A percentile compares a stretch with the other conserved stretches of the same genome.
These are phyloP conservation scores for Prenolepis imparis DNA, from an alignment of 2,888 invertebrate species.

Conservation along the genomic window DNA sequence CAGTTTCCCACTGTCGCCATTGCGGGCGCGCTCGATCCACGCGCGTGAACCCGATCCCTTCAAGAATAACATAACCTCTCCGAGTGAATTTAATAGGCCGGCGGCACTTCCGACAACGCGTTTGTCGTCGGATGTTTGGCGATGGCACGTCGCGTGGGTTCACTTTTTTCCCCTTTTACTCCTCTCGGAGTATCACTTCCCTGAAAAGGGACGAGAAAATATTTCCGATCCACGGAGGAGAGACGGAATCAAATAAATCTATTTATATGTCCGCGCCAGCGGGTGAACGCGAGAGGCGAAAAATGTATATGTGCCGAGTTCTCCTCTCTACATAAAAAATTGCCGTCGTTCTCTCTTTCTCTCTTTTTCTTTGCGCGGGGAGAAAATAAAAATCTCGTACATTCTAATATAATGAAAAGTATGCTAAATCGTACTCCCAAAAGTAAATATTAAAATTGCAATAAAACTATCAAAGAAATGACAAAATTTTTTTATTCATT, in stretches of 20 bases:
- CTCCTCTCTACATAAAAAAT: background rate
- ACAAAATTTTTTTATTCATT: too few relatives aligned
- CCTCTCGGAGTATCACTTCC: background rate
- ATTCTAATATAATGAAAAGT: too few relatives aligned
- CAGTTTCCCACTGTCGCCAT: conserved; percentile 44
- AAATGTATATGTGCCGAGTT: background rate
- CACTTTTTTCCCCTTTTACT: background rate
- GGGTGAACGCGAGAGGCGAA: background rate
- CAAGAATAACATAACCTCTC: conserved; percentile 32
- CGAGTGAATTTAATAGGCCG: conserved; percentile 15
- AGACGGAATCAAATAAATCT: conserved; percentile 39
- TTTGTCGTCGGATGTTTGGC: conserved; percentile 19
- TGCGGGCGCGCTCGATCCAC: conserved; percentile 35
- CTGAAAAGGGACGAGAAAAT: conserved; percentile 37
- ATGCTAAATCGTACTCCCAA: too few relatives aligned
- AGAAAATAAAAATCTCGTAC: background rate
- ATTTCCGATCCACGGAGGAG: conserved; percentile 1
- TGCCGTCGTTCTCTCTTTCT: too few relatives aligned
- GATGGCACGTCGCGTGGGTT: background rate
- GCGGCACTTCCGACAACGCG: background rate
- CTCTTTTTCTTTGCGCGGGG: background rate
- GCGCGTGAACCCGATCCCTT: conserved; percentile 21
- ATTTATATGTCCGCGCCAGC: conserved; percentile 36
- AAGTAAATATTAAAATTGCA: too few relatives aligned
- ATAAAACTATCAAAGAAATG: too few relatives aligned